Evolutionary conservation across 2,797 vertebrate species (phyloP), one percentile per base, ranked within the genome.

Genomic region (Parotocinclus haroldoi): DNA sequence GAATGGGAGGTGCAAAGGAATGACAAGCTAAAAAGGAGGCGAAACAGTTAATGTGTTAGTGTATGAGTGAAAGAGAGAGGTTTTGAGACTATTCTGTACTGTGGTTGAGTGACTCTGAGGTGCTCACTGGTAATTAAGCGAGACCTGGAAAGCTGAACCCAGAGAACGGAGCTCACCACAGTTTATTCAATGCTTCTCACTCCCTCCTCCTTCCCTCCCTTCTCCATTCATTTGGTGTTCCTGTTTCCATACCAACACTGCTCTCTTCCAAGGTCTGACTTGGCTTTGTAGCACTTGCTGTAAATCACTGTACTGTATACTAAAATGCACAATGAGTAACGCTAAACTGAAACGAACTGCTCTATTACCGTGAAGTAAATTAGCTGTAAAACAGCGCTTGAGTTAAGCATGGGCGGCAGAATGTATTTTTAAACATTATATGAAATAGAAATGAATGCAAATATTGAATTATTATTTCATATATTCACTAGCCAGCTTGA

Each of bases 181-280:
- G 55, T 54, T 72, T 72, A 52, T 75, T 69, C 18, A 36, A 14
- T 48, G 12, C 27, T 13, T 14, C 44, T 55, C 49, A 69, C 36
- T 50, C 14, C 38, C 18, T 36, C 37, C 38, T 44, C 60, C 54
- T 58, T 40, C 18, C 17, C 36, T 61, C 62, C 38, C 36, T 42
- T 51, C 50, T 65, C 40, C 27, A 54, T 9, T 48, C 27, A 10
- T 18, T 58, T 53, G 55, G 62, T 68, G 61, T 67, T 73, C 46
- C 63, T 68, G 76, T 75, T 78, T 64, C 73, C 76, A 75, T 75
- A 78, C 70, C 76, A 78, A 75, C 76, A 67, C 50, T 40, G 14
- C 38, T 55, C 18, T 73, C 42, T 44, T 59, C 18, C 52, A 44
- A 48, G 18, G 39, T 63, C 51, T 37, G 38, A 52, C 63, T 53